Base-by-base conservation (phyloP, 2,888 invertebrate species). In the Drosophila engyochracea region DNA sequence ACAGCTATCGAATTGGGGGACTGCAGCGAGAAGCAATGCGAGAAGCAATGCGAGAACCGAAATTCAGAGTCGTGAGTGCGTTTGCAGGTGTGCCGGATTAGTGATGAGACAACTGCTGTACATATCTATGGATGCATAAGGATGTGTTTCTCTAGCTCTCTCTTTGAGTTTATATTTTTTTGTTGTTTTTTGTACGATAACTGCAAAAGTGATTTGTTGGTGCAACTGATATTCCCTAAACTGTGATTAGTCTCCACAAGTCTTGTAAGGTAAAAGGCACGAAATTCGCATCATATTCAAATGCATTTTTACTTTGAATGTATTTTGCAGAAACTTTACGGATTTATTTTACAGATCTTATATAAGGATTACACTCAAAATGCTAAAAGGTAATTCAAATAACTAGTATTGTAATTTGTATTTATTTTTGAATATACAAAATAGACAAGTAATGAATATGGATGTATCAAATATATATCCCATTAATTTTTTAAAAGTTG, bases 81-180 rank as follows among this genome's bases (percentile, higher is more conserved):
- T 82, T 67, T 72, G 30, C 84, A 89, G 90, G 79, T 89, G 90
- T 87, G 68, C 57, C 25, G 60, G 76, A 70, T 85, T 85, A 85
- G 90, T 70, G 84, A 76, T 76, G 74, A 84, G 76, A 79, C 85
- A 84, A 76, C 70, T 79, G 74, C 65, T 65, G 47, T 25, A 25
- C 16, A 51, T 61, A 63, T 79, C 51, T 57, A 39, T 53, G 59
- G n/a, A 66, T 57, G 41, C 52, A 33, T 53, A 35, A 25, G 22
- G 31, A 19, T 35, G 4, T 51, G 0, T 33, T 19, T n/a, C n/a
- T 30, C 44, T 14, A 12, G n/a, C 31, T 61, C 30, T 51, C 19
- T 51, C 7, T 54, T 19, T 41, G 44, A 30, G 33, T 25, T 7
- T 49, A 41, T 51, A 41, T 51, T 30, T 41, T 10, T 47, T 30